Conservation (phyloP, 2,797 vertebrate species). For the Sitta carolinensis region DNA sequence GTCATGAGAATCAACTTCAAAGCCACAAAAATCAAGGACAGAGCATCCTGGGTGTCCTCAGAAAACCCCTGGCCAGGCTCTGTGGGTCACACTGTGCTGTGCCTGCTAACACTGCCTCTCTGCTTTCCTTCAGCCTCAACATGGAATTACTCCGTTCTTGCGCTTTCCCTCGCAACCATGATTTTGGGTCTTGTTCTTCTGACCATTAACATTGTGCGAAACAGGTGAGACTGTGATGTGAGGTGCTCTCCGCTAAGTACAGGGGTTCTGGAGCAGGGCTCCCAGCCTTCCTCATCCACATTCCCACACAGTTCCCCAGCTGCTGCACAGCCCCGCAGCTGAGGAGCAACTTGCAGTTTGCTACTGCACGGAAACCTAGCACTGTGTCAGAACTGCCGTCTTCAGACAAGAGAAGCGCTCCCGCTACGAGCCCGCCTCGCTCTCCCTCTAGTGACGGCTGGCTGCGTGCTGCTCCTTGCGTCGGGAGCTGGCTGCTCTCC, state of each 20-base stretch:
- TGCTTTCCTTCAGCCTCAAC: conserved; percentile 75
- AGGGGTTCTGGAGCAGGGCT: not conserved
- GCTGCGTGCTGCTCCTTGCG: not conserved
- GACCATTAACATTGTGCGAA: conserved; percentile 54
- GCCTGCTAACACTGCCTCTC: not conserved
- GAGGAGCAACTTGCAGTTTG: not conserved
- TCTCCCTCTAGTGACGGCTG: not conserved
- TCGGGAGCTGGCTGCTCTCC: not conserved
- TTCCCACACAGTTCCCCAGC: not conserved
- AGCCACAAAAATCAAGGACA: not conserved
- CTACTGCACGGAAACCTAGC: not conserved
- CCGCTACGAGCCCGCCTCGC: not conserved
- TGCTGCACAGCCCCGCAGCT: not conserved
- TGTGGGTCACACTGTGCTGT: not conserved
- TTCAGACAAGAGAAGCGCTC: not conserved
- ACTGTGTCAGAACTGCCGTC: not conserved
- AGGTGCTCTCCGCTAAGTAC: not conserved
- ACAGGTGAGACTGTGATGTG: conserved; percentile 36
- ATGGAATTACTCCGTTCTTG: conserved; percentile 87
- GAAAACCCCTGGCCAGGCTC: not conserved
- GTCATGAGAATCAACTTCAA: not conserved
- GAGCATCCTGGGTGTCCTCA: not conserved
- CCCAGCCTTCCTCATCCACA: not conserved
- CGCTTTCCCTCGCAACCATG: conserved; percentile 75
- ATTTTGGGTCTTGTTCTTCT: conserved; percentile 84